These are phyloP conservation scores for Lamellibrachia columna DNA, from an alignment of 2,888 invertebrate species.

Conservation along the genomic window DNA sequence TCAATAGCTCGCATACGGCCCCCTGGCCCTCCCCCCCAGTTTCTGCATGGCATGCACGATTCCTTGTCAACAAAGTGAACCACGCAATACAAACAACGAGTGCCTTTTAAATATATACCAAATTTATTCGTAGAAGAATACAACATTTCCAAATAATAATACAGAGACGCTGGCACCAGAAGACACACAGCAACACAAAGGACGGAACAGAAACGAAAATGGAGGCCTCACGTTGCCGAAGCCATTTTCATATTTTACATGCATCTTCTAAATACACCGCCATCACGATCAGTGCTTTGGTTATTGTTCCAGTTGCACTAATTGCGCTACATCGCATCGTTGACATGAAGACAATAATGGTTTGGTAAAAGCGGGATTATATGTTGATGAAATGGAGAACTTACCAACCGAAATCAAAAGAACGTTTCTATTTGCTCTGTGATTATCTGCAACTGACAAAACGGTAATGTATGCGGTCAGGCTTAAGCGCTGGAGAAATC, in stretches of 20 bases:
- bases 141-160: not conserved
- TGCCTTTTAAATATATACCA: not conserved
- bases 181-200: not conserved
- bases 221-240: not conserved
- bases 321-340: not conserved
- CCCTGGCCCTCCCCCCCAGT: too few relatives aligned
- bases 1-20: too few relatives aligned
- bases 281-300: not conserved
- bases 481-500: not conserved
- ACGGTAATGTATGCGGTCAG: not conserved
- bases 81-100: not conserved
- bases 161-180: not conserved
- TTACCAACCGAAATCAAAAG: conserved; percentile 9
- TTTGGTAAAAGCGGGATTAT: not conserved
- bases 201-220: not conserved
- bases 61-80: too few relatives aligned
- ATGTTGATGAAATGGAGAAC: not conserved
- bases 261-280: not conserved
- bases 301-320: not conserved
- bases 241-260: not conserved
- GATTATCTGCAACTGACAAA: not conserved
- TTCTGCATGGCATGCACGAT: too few relatives aligned
- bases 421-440: not conserved
- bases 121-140: not conserved
- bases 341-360: not conserved